phyloP scores from a whole-genome alignment of 2,797 vertebrate genomes.

The Adrianichthys oophorus region DNA sequence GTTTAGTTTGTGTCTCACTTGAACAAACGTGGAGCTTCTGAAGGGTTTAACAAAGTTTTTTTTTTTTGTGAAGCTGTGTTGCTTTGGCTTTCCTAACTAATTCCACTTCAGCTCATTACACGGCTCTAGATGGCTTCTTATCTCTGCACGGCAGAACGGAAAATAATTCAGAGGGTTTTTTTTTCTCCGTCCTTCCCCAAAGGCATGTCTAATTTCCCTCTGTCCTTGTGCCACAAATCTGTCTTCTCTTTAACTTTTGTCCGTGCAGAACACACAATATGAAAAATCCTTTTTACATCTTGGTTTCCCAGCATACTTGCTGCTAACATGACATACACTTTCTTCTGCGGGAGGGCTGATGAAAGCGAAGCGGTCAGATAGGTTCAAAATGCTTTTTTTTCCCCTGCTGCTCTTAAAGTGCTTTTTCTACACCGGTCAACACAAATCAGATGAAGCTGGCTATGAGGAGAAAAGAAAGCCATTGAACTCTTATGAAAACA shows the following conservation, averaged over 20 bases:
- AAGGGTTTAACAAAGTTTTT: constrained; percentile 12
- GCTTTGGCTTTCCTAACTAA: constrained; percentile 30
- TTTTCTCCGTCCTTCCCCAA: neutral
- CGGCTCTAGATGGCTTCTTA: constrained; percentile 38
- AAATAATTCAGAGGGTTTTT: constrained; percentile 13
- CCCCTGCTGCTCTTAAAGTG: constrained; percentile 36
- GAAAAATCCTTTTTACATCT: too few species aligned
- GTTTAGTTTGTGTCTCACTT: constrained; percentile 13
- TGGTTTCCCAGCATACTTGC: constrained; percentile 8
- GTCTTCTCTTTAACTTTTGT: constrained; percentile 9
- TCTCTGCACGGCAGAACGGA: constrained; percentile 33
- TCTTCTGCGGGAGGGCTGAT: constrained; percentile 34
- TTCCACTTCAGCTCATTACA: constrained; percentile 55
- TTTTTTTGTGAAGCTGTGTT: constrained; percentile 12
- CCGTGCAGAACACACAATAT: constrained; percentile 5
- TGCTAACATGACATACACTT: constrained; percentile 42
- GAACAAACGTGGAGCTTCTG: constrained; percentile 4
- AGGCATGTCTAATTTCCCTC: neutral
- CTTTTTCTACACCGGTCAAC: constrained; percentile 41
- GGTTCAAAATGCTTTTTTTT: constrained; percentile 38
- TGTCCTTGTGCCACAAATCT: constrained; percentile 6
- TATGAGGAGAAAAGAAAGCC: constrained; percentile 22
- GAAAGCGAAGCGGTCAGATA: constrained; percentile 48
- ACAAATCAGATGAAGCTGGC: constrained; percentile 38
- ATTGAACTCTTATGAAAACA: constrained; percentile 13